phyloP scores from a whole-genome alignment of 1,140 invertebrate genomes.

The Bombus cullumanus region DNA sequence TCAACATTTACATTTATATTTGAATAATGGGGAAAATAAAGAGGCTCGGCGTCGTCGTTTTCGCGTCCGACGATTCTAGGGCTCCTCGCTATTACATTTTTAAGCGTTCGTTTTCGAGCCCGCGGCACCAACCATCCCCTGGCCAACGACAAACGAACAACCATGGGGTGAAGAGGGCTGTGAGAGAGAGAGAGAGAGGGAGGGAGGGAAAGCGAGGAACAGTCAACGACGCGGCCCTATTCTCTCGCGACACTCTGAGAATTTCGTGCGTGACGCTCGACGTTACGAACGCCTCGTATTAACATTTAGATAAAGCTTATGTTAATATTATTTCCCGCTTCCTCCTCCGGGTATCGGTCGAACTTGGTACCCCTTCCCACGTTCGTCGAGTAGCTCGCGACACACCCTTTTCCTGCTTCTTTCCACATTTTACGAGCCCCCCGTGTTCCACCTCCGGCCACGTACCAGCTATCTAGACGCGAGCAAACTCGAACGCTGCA shows the following conservation, averaged over 20 bases:
- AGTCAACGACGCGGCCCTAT: background rate
- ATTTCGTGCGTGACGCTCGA: constrained; percentile 41
- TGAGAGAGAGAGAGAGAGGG: constrained; percentile 17
- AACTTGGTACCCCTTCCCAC: background rate
- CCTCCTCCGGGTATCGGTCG: constrained; percentile 1
- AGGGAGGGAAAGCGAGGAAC: constrained; percentile 10
- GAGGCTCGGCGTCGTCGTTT: constrained; percentile 70
- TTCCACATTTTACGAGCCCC: background rate
- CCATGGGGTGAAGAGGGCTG: constrained; percentile 11
- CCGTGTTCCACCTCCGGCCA: background rate
- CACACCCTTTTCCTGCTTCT: background rate
- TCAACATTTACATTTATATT: constrained; percentile 84
- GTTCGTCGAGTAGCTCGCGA: background rate
- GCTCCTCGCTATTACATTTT: constrained; percentile 81
- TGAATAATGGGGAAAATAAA: constrained; percentile 83
- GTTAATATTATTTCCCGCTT: constrained; percentile 68
- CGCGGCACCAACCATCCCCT: constrained; percentile 71
- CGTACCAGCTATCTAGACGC: background rate
- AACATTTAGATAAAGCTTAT: constrained; percentile 81
- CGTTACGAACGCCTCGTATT: constrained; percentile 63
- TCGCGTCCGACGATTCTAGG: constrained; percentile 59
- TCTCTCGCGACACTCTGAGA: constrained; percentile 46
- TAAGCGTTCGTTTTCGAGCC: constrained; percentile 82
- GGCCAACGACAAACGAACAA: background rate
- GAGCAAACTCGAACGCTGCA: constrained; percentile 4